These are phyloP conservation scores for Pteronura brasiliensis DNA, from an alignment of 2,113 vertebrate genomes.

Conservation along the genomic window DNA sequence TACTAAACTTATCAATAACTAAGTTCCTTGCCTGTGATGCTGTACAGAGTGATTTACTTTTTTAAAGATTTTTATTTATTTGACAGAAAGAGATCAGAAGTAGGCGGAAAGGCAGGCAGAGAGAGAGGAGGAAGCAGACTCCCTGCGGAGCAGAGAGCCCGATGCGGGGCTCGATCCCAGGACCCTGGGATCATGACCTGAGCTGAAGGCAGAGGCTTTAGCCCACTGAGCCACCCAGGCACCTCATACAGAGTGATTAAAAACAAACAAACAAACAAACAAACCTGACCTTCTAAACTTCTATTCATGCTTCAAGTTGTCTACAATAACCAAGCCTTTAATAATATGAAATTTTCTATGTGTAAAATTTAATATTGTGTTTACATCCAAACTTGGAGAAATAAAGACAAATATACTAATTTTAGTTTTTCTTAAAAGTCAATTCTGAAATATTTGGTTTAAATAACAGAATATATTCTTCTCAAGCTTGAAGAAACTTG, in stretches of 20 bases:
- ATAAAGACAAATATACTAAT: background rate
- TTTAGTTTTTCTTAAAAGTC: conserved; percentile 17
- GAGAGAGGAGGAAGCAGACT: too few species aligned
- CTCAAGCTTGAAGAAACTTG: background rate
- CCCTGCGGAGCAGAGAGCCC: too few species aligned
- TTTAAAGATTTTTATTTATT: too few species aligned
- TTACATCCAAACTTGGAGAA: background rate
- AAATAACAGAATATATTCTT: conserved; percentile 22
- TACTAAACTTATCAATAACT: background rate
- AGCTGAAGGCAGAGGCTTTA: too few species aligned
- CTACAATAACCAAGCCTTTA: background rate
- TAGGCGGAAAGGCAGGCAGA: too few species aligned
- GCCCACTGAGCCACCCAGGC: too few species aligned
- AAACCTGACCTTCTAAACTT: background rate
- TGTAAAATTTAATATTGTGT: background rate
- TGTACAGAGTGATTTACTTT: background rate
- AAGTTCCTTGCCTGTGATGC: background rate
- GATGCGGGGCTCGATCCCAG: too few species aligned
- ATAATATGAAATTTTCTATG: background rate
- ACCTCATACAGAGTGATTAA: background rate
- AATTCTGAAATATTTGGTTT: conserved; percentile 26
- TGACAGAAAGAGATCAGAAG: too few species aligned
- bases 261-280: background rate
- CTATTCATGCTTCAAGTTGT: background rate
- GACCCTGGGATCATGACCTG: too few species aligned